These are phyloP conservation scores for Nudaria mundana DNA, from an alignment of 2,888 invertebrate genomes.

Conservation along the genomic window DNA sequence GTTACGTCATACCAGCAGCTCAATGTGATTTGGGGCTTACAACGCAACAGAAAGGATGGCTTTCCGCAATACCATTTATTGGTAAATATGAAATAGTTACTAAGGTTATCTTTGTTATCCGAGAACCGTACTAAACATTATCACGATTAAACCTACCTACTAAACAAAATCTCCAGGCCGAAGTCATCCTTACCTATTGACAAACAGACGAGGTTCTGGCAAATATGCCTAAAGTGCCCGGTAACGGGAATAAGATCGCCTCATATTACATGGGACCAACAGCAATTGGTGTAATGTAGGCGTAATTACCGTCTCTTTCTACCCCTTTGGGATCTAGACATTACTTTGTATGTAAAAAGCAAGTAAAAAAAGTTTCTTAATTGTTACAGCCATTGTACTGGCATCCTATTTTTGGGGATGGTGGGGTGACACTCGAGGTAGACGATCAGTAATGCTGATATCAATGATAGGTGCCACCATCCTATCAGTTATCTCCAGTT, in stretches of 20 bases:
- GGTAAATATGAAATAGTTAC: slow-evolving; percentile 58
- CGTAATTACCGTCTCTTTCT: no score
- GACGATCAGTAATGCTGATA: slow-evolving; percentile 79
- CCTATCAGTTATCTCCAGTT: slow-evolving; percentile 78
- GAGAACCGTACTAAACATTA: not conserved
- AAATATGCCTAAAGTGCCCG: no score
- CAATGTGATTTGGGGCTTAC: slow-evolving; percentile 84
- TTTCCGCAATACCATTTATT: slow-evolving; percentile 84
- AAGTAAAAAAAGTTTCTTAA: not conserved
- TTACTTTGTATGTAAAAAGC: no score
- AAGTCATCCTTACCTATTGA: no score
- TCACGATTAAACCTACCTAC: no score
- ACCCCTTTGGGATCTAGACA: no score
- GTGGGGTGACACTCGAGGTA: slow-evolving; percentile 87
- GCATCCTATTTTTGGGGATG: slow-evolving; percentile 91
- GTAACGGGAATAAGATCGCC: no score
- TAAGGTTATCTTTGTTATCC: not conserved
- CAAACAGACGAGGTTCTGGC: no score
- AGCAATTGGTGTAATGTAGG: no score
- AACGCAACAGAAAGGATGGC: slow-evolving; percentile 81
- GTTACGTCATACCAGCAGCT: slow-evolving; percentile 84
- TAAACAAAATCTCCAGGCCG: no score
- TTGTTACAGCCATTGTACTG: slow-evolving; percentile 82
- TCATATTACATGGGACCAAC: no score
- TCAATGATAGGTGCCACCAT: slow-evolving; percentile 75